phyloP scores from a whole-genome alignment of 2,113 vertebrate genomes.

The Hiodon tergisus region DNA sequence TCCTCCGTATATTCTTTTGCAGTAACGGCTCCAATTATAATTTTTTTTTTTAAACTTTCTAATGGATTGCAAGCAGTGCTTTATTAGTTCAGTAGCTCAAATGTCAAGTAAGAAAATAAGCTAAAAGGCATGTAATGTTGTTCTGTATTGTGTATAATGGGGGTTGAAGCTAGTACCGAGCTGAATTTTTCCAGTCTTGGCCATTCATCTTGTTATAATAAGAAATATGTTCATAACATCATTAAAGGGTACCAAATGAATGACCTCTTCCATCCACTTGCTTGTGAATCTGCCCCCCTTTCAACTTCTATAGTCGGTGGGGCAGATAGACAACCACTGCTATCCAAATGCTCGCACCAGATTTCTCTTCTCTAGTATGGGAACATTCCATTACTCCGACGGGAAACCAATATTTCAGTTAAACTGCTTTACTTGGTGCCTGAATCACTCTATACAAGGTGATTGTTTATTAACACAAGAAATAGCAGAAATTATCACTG shows the following conservation, averaged over 20 bases:
- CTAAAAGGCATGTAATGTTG: constrained; percentile 31
- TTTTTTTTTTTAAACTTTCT: constrained; percentile 26
- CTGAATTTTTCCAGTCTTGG: neutral
- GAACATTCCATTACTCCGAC: no score
- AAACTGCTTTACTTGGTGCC: neutral
- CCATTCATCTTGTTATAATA: neutral
- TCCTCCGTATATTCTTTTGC: constrained; percentile 29
- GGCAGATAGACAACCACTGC: neutral
- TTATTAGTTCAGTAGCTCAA: constrained; percentile 11
- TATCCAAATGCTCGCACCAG: neutral
- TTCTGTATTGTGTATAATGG: constrained; percentile 16
- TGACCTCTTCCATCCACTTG: neutral
- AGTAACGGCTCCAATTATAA: constrained; percentile 16
- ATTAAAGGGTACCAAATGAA: neutral
- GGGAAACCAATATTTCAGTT: no score
- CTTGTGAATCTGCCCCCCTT: neutral
- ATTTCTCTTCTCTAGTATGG: neutral
- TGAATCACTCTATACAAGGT: neutral
- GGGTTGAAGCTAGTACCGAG: neutral
- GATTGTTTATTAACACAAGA: no score
- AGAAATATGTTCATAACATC: neutral
- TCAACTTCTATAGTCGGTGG: no score
- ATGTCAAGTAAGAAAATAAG: constrained; percentile 31
- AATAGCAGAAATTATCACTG: neutral
- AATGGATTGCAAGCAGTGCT: neutral